phyloP scores from a whole-genome alignment of 2,888 invertebrate genomes.

The Baronia brevicornis region DNA sequence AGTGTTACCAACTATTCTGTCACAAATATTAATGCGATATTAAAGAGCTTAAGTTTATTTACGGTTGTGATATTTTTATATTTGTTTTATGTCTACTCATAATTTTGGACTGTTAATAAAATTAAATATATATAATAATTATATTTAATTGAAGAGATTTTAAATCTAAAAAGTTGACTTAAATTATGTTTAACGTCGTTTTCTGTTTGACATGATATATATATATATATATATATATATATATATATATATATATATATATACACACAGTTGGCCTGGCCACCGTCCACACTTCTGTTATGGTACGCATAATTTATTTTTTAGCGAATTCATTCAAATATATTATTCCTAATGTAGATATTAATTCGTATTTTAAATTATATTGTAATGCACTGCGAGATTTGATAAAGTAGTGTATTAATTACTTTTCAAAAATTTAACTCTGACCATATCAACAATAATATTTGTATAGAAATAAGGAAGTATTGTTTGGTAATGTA shows the following conservation, averaged over 20 bases:
- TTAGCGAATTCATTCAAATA: slow-evolving; percentile 3
- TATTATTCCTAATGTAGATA: slow-evolving; percentile 2
- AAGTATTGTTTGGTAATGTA: slow-evolving; percentile 16
- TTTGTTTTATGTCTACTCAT: slow-evolving; percentile 5
- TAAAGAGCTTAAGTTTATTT: slow-evolving; percentile 19
- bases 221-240: neutral
- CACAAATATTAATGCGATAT: slow-evolving; percentile 12
- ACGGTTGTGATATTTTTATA: slow-evolving; percentile 26
- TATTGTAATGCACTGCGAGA: slow-evolving; percentile 55
- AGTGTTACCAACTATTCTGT: slow-evolving; percentile 9
- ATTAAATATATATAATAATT: neutral
- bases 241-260: neutral
- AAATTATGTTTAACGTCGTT: slow-evolving; percentile 3
- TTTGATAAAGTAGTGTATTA: slow-evolving; percentile 62
- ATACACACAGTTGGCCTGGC: neutral
- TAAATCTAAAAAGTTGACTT: slow-evolving; percentile 2
- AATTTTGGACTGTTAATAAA: slow-evolving; percentile 8
- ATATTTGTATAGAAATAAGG: slow-evolving; percentile 13
- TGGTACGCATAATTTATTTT: neutral
- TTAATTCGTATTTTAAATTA: too few relatives aligned
- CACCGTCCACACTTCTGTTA: neutral
- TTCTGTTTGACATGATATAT: too few relatives aligned
- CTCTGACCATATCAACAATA: slow-evolving; percentile 38
- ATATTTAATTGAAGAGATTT: neutral
- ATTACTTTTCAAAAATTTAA: slow-evolving; percentile 37